A percentile compares a stretch with the other conserved stretches of the same genome.
phyloP scores from a whole-genome alignment of 2,888 invertebrate species.

The Diplolepis rosae region DNA sequence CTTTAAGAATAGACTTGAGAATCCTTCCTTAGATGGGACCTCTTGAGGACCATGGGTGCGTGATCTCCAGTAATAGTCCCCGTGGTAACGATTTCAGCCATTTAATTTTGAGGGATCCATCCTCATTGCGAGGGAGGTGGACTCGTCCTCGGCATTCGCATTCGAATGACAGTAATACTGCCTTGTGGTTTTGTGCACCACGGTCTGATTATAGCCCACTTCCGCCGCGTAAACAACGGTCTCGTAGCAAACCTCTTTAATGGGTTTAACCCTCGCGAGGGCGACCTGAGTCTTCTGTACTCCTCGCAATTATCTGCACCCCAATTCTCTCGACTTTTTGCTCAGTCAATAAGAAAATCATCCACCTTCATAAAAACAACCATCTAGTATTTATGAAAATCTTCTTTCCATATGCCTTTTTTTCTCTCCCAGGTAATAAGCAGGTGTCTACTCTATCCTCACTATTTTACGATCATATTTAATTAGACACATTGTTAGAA shows the following conservation, averaged over 20 bases:
- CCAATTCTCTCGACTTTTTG: slow-evolving; percentile 24
- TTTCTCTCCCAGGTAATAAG: slow-evolving; percentile 5
- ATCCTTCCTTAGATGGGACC: not conserved
- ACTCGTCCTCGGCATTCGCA: slow-evolving; percentile 49
- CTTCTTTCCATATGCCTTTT: slow-evolving; percentile 5
- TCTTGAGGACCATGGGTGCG: slow-evolving; percentile 1
- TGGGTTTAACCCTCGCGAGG: slow-evolving; percentile 55
- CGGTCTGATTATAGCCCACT: slow-evolving; percentile 69
- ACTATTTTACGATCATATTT: not conserved
- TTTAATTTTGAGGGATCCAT: slow-evolving; percentile 55
- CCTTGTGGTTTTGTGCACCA: slow-evolving; percentile 69
- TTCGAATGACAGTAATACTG: slow-evolving; percentile 71
- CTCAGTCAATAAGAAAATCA: slow-evolving; percentile 22
- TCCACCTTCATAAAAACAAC: slow-evolving; percentile 23
- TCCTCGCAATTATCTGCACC: slow-evolving; percentile 26
- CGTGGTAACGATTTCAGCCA: slow-evolving; percentile 49
- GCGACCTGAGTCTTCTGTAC: not conserved
- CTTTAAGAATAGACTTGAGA: not conserved
- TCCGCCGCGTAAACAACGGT: slow-evolving; percentile 69
- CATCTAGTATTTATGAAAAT: not conserved
- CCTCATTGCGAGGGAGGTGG: slow-evolving; percentile 60
- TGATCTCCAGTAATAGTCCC: slow-evolving; percentile 26
- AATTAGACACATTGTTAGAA: too few species aligned
- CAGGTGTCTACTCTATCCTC: not conserved
- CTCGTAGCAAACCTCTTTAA: slow-evolving; percentile 61